Evolutionary conservation across 2,797 vertebrate species (phyloP).

Genomic region (Karalla daura): DNA sequence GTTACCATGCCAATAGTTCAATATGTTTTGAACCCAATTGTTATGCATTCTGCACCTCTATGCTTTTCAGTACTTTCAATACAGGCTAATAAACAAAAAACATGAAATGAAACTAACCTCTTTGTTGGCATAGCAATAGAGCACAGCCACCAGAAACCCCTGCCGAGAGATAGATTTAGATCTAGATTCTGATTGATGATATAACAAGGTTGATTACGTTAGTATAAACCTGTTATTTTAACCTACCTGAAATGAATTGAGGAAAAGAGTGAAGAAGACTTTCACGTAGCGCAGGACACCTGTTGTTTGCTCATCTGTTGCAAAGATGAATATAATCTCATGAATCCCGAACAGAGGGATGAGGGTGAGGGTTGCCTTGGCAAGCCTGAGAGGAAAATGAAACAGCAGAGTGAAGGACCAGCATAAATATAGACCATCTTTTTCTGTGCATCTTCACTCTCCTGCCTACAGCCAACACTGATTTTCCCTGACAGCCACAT

Average conservation of each 20-base stretch:
- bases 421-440: too few species aligned
- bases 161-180: conserved; percentile 46
- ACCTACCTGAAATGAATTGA: conserved; percentile 88
- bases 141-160: conserved; percentile 88
- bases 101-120: conserved; percentile 74
- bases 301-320: conserved; percentile 85
- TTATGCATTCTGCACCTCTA: neutral
- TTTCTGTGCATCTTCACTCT: neutral
- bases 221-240: neutral
- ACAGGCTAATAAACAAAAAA: neutral
- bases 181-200: too few species aligned
- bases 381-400: conserved; percentile 73
- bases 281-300: conserved; percentile 86
- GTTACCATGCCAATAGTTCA: neutral
- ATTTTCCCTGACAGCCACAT: neutral
- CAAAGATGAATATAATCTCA: conserved; percentile 88
- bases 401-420: conserved; percentile 16
- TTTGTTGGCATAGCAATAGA: conserved; percentile 90
- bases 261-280: conserved; percentile 87
- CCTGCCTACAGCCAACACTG: neutral
- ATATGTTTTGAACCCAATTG: neutral
- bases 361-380: conserved; percentile 88
- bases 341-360: conserved; percentile 89
- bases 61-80: neutral
- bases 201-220: neutral